Evolutionary conservation across 2,113 vertebrate genomes (phyloP).

Genomic region (Alligator sinensis): DNA sequence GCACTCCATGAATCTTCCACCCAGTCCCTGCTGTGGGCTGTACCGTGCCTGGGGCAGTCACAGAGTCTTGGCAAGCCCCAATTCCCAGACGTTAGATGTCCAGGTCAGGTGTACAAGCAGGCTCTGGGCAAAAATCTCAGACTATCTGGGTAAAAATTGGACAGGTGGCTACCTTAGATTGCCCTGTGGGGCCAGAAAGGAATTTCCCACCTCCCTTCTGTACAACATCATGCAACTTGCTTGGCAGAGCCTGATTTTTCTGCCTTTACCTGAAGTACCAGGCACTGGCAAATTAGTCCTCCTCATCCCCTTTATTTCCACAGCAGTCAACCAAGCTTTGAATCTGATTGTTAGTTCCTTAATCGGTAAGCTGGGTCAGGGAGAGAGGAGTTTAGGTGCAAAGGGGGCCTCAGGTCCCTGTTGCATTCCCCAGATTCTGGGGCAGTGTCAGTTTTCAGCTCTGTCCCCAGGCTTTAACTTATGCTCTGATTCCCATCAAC

Average conservation of each 20-base stretch:
- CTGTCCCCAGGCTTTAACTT: not conserved
- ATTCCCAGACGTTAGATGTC: no score
- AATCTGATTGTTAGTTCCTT: not conserved
- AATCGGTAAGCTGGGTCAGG: not conserved
- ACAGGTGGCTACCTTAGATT: no score
- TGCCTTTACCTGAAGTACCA: not conserved
- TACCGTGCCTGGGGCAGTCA: no score
- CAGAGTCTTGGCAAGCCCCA: no score
- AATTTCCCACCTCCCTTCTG: not conserved
- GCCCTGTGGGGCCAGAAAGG: slow-evolving; percentile 7
- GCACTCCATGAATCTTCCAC: no score
- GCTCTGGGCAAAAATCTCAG: no score
- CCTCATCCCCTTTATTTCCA: not conserved
- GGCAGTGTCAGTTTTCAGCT: not conserved
- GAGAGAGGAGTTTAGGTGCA: not conserved
- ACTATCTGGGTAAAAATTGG: no score
- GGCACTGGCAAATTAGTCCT: not conserved
- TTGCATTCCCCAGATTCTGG: not conserved
- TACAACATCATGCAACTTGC: not conserved
- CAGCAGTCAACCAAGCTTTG: not conserved
- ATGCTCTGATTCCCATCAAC: not conserved
- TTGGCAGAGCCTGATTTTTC: not conserved
- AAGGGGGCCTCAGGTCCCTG: not conserved
- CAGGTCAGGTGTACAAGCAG: no score
- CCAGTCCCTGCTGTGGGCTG: no score